These are phyloP conservation scores for Edolisoma coerulescens DNA, from an alignment of 2,113 vertebrate genomes.

Conservation along the genomic window DNA sequence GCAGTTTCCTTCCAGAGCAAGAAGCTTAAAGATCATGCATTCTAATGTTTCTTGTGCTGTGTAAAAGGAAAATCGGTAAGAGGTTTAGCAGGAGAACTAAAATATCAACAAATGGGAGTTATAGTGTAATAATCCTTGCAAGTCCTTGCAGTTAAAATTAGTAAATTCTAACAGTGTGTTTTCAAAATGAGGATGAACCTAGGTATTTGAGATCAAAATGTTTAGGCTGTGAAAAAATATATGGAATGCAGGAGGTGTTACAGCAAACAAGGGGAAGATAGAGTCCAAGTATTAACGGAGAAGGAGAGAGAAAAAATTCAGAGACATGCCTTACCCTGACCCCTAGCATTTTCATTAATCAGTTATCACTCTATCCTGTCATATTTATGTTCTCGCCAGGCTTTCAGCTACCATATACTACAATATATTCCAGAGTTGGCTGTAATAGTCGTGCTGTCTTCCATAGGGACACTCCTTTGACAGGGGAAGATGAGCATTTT, in stretches of 20 bases:
- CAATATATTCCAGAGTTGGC: not conserved
- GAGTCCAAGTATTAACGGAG: not conserved
- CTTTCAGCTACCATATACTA: not conserved
- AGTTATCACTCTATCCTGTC: not conserved
- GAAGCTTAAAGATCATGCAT: not conserved
- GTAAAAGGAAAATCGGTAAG: not conserved
- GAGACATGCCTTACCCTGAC: not conserved
- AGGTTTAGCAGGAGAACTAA: not conserved
- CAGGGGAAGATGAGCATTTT: not conserved
- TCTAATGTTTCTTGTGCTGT: not conserved
- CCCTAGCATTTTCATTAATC: not conserved
- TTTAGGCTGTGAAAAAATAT: not conserved
- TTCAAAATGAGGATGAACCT: not conserved
- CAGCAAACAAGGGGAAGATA: not conserved
- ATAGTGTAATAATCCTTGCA: not conserved
- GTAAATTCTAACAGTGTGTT: not conserved
- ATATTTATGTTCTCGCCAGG: not conserved
- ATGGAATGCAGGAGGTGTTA: not conserved
- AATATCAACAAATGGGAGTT: not conserved
- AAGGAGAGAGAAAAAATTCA: not conserved
- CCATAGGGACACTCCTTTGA: not conserved
- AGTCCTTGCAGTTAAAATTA: not conserved
- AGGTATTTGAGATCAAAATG: not conserved
- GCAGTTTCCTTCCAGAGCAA: not conserved
- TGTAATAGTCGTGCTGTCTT: not conserved